These are phyloP conservation scores for Morus bassanus DNA, from an alignment of 2,797 vertebrate species.

Conservation along the genomic window DNA sequence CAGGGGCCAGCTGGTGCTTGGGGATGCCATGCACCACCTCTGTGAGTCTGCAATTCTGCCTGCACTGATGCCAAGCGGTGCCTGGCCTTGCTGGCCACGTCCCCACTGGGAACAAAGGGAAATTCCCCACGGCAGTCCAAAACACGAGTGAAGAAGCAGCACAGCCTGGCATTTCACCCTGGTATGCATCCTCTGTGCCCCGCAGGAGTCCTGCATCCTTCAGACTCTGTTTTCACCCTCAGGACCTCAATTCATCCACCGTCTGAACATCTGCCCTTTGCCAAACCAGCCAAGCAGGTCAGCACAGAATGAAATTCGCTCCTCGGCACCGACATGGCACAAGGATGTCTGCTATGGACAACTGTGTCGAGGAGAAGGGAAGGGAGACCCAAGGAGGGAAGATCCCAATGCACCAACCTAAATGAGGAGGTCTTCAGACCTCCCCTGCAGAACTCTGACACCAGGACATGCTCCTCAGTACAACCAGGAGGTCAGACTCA, in stretches of 20 bases:
- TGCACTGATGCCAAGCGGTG: neutral
- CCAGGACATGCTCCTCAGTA: neutral
- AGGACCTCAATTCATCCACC: neutral
- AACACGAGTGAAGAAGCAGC: neutral
- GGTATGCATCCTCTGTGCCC: neutral
- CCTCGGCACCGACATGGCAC: neutral
- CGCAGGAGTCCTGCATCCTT: neutral
- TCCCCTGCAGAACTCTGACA: neutral
- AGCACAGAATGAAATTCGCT: neutral
- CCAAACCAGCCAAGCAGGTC: neutral
- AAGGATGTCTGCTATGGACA: neutral
- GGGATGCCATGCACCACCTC: neutral
- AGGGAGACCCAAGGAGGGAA: neutral
- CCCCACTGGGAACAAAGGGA: neutral
- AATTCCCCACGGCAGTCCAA: neutral
- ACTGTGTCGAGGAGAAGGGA: neutral
- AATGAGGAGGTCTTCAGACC: neutral
- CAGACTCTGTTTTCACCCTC: neutral
- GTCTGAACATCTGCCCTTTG: neutral
- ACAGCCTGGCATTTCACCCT: neutral
- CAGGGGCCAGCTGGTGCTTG: neutral
- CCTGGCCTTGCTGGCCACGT: neutral
- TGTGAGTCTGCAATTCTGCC: neutral
- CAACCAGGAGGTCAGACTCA: neutral
- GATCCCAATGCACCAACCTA: neutral